Base-by-base conservation (phyloP, 2,113 vertebrate species). In the Rousettus leschenaultii region DNA sequence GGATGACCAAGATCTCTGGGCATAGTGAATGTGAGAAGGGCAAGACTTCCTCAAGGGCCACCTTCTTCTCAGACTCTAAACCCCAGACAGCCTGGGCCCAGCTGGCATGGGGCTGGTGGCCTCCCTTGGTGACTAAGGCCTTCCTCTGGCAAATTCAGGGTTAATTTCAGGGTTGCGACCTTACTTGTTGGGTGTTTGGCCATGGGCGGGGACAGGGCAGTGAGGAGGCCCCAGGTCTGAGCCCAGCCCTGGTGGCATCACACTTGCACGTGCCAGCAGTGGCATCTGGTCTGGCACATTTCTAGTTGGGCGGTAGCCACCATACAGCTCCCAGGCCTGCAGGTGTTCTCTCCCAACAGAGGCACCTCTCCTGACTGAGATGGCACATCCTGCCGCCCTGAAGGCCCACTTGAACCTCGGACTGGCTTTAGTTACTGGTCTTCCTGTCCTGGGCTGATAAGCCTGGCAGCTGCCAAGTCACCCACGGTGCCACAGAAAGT, bases 81-180 rank as follows among this genome's bases (percentile, higher is more conserved):
- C 57, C 51, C 57, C 80, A 82, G 79, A 86, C 8, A 45, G 26
- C 80, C 59, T 82, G 33, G 53, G 78, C 73, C 48, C 45, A 40
- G 30, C 13, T 10, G 4, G 24, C 75, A 53, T 63, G 33, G 51
- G 30, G 71, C 63, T 75, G 83, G 59, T 0, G 3, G 45, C 68
- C 91, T 91, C 79, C 51, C 63, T 65, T 83, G 40, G 93, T 98
- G 94, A 96, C 91, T 97, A 95, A 97, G 86, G 59, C 45, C 82
- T 55, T 85, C 43, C 63, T 80, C 53, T 86, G 79, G 91, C 84
- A 93, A 91, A 28, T 24, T 55, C 70, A 70, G 79, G 91, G 95
- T 97, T 97, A 98, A 98, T 82, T 97, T 95, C 33, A 93, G 92
- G 90, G 91, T 93, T 68, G 84, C 21, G 48, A 68, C 55, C 79